These are phyloP conservation scores for Lycocerus yunnanus DNA, from an alignment of 2,888 invertebrate species.

Conservation along the genomic window DNA sequence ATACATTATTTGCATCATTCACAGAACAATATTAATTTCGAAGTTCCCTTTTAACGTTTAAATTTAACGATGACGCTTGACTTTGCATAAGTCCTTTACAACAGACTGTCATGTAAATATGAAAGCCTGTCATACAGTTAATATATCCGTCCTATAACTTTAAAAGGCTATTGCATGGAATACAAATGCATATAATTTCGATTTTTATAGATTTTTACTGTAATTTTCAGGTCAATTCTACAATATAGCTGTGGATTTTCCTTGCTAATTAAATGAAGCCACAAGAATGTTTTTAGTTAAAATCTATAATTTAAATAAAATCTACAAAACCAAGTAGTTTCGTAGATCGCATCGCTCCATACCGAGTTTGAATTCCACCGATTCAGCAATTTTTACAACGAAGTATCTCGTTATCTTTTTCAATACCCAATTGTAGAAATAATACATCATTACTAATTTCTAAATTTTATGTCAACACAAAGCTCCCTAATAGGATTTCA, in stretches of 20 bases:
- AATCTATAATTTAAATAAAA: neutral
- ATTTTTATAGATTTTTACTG: neutral
- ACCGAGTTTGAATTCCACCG: neutral
- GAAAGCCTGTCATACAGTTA: neutral
- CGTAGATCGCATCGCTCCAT: neutral
- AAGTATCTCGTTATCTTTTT: neutral
- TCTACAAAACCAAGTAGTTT: neutral
- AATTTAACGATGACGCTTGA: neutral
- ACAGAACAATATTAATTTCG: neutral
- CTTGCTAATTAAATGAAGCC: neutral
- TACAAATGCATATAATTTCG: neutral
- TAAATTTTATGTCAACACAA: neutral
- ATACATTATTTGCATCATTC: neutral
- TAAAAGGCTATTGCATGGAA: neutral
- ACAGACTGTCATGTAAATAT: neutral
- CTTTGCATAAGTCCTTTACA: neutral
- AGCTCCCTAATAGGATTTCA: neutral
- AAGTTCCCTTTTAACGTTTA: neutral
- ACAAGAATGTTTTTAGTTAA: neutral
- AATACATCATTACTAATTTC: neutral
- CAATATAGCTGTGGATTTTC: neutral
- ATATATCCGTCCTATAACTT: neutral
- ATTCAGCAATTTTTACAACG: neutral
- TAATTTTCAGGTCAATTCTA: neutral
- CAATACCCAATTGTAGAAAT: neutral